Base-by-base conservation (phyloP, 2,797 vertebrate genomes). In the Spheniscus humboldti region DNA sequence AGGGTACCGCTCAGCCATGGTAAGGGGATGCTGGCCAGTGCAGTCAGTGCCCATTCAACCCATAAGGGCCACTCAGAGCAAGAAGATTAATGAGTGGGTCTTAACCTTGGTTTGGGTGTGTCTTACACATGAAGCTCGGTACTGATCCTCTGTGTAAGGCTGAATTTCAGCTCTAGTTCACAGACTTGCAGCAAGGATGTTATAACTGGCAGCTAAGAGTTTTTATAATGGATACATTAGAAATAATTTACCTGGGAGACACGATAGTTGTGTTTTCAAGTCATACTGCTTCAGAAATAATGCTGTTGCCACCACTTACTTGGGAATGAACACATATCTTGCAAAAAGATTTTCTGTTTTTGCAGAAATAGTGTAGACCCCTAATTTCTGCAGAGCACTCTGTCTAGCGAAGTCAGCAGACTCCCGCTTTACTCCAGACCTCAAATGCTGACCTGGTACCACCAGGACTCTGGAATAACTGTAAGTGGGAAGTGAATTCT, bases 401-500 rank as follows among this genome's bases (percentile, higher is more conserved):
- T 67, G 39, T 43, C 62, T 59, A 28, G 48, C 50, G 60, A 76
- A 92, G 81, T 64, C 56, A 90, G 48, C 48, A 79, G 52, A 53
- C n/a, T 67, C 53, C 13, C 22, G 9, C 2, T 1, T 63, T 66
- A 56, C 86, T 88, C 68, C 72, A 82, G 43, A 55, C 25, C 20
- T 85, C 47, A 78, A 28, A 74, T 52, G 53, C 72, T 94, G 81
- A 67, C 84, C 91, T 41, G 82, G 73, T 82, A 62, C 11, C 52
- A 67, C n/a, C 33, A 68, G 43, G 25, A 56, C 30, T 74, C 71
- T 73, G 27, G 75, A 93, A 78, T 56, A 83, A 75, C 35, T 75
- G 39, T 43, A 95, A 92, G 55, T 28, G 59, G 45, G 96, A 96
- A 91, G 47, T 68, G 50, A 72, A 86, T 92, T 90, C 55, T 56